These are phyloP conservation scores for Percina caprodes DNA, from an alignment of 2,113 vertebrate species.

Conservation along the genomic window DNA sequence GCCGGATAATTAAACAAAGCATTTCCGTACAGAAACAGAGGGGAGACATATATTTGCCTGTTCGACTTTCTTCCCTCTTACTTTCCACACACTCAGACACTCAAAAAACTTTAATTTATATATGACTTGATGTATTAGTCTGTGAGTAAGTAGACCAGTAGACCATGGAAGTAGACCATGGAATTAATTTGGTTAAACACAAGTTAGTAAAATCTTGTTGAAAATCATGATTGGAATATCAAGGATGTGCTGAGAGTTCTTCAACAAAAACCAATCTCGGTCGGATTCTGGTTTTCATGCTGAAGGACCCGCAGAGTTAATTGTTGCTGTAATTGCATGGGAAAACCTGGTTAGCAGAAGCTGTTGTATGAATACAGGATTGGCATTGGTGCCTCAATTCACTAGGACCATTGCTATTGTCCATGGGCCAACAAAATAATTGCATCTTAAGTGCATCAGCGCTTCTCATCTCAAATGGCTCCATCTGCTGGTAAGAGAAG, in stretches of 20 bases:
- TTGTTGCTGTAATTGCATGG: conserved; percentile 19
- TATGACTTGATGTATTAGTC: too few species aligned
- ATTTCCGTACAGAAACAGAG: neutral
- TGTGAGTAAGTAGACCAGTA: too few species aligned
- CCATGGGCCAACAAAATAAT: conserved; percentile 22
- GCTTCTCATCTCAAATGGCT: conserved; percentile 35
- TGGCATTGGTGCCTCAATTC: conserved; percentile 17
- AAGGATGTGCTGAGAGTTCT: neutral
- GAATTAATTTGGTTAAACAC: neutral
- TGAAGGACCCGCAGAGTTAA: neutral
- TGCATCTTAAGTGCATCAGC: neutral
- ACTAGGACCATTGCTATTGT: neutral
- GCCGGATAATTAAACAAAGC: conserved; percentile 1
- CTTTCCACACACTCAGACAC: neutral
- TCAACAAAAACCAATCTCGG: neutral
- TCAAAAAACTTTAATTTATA: neutral
- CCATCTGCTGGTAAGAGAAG: conserved; percentile 60
- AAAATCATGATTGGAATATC: neutral
- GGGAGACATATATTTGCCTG: neutral
- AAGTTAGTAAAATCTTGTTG: neutral
- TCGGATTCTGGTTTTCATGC: neutral
- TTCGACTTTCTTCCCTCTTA: neutral
- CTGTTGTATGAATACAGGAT: conserved; percentile 17
- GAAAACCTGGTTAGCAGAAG: conserved; percentile 13
- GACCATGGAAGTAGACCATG: neutral